Percentiles rank a stretch among this genome's conserved stretches.
Evolutionary conservation across 2,113 vertebrate species (phyloP).

Genomic region (Semnornis frantzii): DNA sequence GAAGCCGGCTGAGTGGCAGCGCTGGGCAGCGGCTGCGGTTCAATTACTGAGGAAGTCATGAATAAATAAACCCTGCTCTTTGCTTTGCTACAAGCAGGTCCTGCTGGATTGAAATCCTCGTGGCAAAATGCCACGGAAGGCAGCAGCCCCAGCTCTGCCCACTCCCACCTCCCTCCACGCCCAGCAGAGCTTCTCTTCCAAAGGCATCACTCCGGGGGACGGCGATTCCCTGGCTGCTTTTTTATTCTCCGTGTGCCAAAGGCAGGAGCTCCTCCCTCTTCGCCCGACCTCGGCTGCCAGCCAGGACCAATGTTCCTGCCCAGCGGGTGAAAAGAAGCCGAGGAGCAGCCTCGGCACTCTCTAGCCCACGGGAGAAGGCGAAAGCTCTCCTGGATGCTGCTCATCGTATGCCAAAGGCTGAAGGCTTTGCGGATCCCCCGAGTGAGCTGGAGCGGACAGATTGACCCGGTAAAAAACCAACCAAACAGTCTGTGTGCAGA

Average conservation of each 20-base stretch:
- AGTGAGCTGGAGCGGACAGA: fast-evolving
- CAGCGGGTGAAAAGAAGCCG: neutral
- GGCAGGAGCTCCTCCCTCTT: neutral
- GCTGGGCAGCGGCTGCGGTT: no score
- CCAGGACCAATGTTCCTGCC: neutral
- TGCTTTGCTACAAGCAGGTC: neutral
- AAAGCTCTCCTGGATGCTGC: neutral
- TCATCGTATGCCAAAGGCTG: fast-evolving
- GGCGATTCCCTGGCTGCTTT: neutral
- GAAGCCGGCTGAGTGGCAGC: no score
- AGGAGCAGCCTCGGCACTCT: neutral
- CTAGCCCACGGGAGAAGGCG: neutral
- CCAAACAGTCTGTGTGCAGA: fast-evolving
- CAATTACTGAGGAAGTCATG: neutral
- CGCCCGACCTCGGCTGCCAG: neutral
- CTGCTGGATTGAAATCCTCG: neutral
- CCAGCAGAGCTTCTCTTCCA: neutral
- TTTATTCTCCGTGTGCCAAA: neutral
- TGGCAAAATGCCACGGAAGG: fast-evolving
- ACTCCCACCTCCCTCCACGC: neutral
- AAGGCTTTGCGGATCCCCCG: neutral
- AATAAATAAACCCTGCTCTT: neutral
- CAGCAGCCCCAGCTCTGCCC: neutral
- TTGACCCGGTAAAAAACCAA: neutral
- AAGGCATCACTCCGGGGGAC: neutral